Evolutionary conservation across 2,797 vertebrate species (phyloP), one percentile per base, ranked within the genome.

Genomic region (Labeo calbasu): DNA sequence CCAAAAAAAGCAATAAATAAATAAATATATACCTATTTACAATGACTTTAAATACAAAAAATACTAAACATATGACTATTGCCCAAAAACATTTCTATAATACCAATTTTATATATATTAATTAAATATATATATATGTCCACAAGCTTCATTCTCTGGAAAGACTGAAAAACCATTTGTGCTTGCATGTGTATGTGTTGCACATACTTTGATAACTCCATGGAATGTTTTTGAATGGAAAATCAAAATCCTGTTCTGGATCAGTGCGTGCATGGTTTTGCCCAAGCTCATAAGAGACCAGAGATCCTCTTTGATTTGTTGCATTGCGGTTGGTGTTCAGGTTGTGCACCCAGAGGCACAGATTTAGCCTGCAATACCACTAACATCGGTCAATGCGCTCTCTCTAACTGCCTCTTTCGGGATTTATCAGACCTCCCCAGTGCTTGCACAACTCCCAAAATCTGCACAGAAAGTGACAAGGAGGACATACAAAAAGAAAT

Each of bases 281-380:
- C 32, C 73, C 19, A 2, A 63, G 9, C 19, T 65, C 57, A n/a
- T 36, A 73, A 70, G 19, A 71, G 40, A 59, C 21, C 51, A 43
- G 36, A 57, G 66, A 32, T 70, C 48, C 5, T 51, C 55, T 88
- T 82, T 69, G 82, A 84, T 73, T 82, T 79, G 69, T 77, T 63
- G 21, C 9, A 9, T 59, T 75, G 61, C 57, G 65, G 76, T 80
- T 53, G 11, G 65, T 82, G 76, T 71, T 85, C 66, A 75, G 61
- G 59, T 70, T 75, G 36, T 32, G 32, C 61, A 75, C 36, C 61
- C 61, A 51, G 21, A 69, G 51, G 81, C 53, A 14, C 25, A 71
- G 25, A 46, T 71, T 61, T 51, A 71, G 40, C 48, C 36, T 78
- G 19, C 32, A 66, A 43, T 36, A 72, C 83, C 70, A 59, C 61